These are phyloP conservation scores for Baronia brevicornis DNA, from an alignment of 2,888 invertebrate species.

Conservation along the genomic window DNA sequence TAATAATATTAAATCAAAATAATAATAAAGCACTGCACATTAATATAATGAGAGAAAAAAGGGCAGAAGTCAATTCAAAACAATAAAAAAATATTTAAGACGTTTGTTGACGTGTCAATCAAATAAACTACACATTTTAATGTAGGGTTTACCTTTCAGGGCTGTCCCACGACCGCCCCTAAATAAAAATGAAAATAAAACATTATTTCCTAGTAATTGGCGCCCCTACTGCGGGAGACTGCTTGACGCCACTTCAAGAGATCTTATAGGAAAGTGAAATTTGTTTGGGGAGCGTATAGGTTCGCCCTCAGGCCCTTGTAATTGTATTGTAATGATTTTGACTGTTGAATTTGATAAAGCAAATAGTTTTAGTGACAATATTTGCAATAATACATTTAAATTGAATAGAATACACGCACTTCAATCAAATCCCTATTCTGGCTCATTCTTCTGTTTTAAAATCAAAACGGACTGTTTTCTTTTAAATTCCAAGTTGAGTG, in stretches of 20 bases:
- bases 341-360: slow-evolving; percentile 30
- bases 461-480: too few relatives aligned
- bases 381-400: too few relatives aligned
- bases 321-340: slow-evolving; percentile 55
- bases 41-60: slow-evolving; percentile 34
- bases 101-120: slow-evolving; percentile 42
- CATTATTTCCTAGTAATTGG: slow-evolving; percentile 72
- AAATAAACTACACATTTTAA: slow-evolving; percentile 63
- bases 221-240: slow-evolving; percentile 60
- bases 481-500: too few relatives aligned
- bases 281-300: slow-evolving; percentile 33
- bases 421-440: too few relatives aligned
- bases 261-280: slow-evolving; percentile 68
- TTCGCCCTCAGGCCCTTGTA: slow-evolving; percentile 41
- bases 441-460: too few relatives aligned
- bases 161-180: slow-evolving; percentile 72
- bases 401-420: too few relatives aligned
- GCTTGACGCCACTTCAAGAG: slow-evolving; percentile 66
- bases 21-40: too few relatives aligned
- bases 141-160: slow-evolving; percentile 67
- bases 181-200: slow-evolving; percentile 71
- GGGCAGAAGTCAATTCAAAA: slow-evolving; percentile 52
- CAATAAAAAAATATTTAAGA: slow-evolving; percentile 56
- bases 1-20: too few relatives aligned
- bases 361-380: slow-evolving; percentile 18